These are phyloP conservation scores for Leuciscus idus DNA, from an alignment of 2,113 vertebrate species.

Conservation along the genomic window DNA sequence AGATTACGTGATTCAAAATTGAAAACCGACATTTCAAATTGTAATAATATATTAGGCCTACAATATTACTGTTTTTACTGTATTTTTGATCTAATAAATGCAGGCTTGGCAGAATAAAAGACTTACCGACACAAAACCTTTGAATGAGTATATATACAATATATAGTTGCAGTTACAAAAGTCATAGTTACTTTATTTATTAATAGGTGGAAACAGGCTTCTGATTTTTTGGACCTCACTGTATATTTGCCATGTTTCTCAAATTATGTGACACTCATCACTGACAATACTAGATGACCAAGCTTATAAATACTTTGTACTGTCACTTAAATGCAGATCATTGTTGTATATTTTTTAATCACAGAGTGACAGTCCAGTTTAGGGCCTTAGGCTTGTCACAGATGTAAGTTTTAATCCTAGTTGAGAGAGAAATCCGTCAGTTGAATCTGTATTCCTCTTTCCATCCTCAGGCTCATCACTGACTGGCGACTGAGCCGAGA, in stretches of 20 bases:
- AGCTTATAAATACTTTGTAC: conserved; percentile 35
- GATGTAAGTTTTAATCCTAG: conserved; percentile 34
- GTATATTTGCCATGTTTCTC: neutral
- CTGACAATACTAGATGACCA: neutral
- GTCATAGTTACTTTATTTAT: neutral
- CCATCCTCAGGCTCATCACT: conserved; percentile 25
- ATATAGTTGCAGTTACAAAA: neutral
- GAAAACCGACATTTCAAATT: neutral
- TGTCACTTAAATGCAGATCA: conserved; percentile 34
- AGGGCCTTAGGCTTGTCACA: conserved; percentile 26
- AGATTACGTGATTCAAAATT: neutral
- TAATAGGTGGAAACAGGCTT: neutral
- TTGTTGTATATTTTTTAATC: conserved; percentile 34
- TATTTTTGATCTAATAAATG: neutral
- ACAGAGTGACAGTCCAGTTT: conserved; percentile 10
- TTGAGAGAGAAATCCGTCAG: conserved; percentile 24
- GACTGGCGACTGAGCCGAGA: conserved; percentile 17
- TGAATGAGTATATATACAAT: neutral
- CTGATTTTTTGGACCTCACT: neutral
- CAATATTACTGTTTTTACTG: neutral
- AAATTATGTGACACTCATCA: neutral
- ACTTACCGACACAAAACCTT: no score
- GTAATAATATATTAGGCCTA: neutral
- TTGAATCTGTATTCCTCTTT: conserved; percentile 43
- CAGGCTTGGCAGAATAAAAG: neutral